phyloP scores from a whole-genome alignment of 1,140 invertebrate species.

The Dendroctonus ponderosae region DNA sequence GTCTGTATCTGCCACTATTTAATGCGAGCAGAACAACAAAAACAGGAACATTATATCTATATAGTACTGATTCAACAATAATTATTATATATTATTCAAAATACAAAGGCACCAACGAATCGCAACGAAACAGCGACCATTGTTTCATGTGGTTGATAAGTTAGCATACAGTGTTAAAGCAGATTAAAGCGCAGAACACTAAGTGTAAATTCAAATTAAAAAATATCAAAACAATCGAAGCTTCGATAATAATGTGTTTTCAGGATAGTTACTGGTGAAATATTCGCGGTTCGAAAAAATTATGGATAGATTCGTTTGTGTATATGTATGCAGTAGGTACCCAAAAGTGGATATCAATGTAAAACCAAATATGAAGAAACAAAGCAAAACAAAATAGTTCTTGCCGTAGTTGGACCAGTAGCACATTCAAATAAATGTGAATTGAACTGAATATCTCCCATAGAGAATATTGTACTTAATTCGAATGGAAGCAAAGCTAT shows the following conservation, averaged over 20 bases:
- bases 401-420: no score
- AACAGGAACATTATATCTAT: slow-evolving; percentile 14
- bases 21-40: slow-evolving; percentile 1
- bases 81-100: not conserved
- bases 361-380: no score
- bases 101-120: slow-evolving; percentile 19
- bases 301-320: no score
- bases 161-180: slow-evolving; percentile 3
- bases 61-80: slow-evolving; percentile 4
- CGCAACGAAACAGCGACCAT: slow-evolving; percentile 24
- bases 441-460: no score
- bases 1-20: slow-evolving; percentile 1
- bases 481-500: no score
- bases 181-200: slow-evolving; percentile 2
- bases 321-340: no score
- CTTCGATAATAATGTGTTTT: slow-evolving; percentile 1
- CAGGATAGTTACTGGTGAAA: not conserved
- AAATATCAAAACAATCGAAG: not conserved
- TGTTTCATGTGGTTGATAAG: slow-evolving; percentile 12
- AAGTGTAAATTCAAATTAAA: not conserved
- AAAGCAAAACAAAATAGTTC: no score
- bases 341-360: no score
- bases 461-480: no score
- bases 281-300: no score
- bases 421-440: no score